Base-by-base conservation (phyloP, 2,888 invertebrate species). In the Seira ritae region DNA sequence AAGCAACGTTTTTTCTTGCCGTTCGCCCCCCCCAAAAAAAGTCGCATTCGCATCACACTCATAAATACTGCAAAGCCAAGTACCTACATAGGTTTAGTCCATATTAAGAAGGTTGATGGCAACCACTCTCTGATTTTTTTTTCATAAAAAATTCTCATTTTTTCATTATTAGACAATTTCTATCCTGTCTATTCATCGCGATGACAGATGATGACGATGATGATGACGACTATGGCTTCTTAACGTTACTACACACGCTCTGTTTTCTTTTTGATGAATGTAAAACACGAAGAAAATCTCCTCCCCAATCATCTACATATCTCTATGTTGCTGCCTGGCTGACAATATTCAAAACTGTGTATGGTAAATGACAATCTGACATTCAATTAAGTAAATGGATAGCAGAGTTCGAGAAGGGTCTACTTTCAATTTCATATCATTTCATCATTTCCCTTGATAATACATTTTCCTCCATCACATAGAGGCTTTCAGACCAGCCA, bases 361-460 rank as follows among this genome's bases (percentile, higher is more conserved):
- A 55, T 3, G 55, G 55, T 76, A 17, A 50, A 67, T 74, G 74
- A 80, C 74, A 75, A 65, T 8, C 80, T 75, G 75, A 80, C 80
- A 80, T 80, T 80, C 80, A 74, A 80, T 80, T 80, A 80, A 80
- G 80, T 80, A 80, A 80, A 80, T 80, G 80, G 80, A 75, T 80
- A 74, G 31, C 42, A 15, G 19, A 73, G 68, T 55, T 55, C 55
- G 55, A 17, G 55, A n/a, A 70, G 24, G 12, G 50, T 80, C 17
- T 50, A 67, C 66, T 67, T 68, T 68, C 80, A 68, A 80, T 73
- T 80, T 74, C 67, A 67, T 65, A 68, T 80, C 72, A 80, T 80
- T 73, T 74, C 80, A 68, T 80, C 72, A 80, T 80, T 73, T 74
- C 80, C 80, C 74, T 12, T 17, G 80, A 74, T 74, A 74, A 42